A percentile compares a stretch with the other conserved stretches of the same genome.
Evolutionary conservation across 2,888 invertebrate species (phyloP).

Genomic region (Drosophila multiciliata): DNA sequence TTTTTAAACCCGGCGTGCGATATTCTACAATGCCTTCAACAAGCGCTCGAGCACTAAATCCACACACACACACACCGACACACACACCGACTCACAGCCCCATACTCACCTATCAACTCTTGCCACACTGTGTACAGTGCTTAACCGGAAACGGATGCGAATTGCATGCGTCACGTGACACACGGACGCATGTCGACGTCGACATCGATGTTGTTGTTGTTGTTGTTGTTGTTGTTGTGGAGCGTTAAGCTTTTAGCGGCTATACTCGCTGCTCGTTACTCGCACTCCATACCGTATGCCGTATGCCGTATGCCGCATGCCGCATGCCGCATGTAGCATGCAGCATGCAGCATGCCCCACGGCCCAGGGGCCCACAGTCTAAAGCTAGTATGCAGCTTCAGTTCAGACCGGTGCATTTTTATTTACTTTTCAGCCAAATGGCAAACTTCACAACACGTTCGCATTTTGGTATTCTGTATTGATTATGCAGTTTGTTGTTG

Average conservation of each 20-base stretch:
- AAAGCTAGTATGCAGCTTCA: conserved; percentile 21
- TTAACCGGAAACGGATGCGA: conserved; percentile 83
- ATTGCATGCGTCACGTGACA: conserved; percentile 83
- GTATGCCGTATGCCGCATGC: conserved; percentile 5
- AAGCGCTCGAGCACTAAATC: conserved; percentile 10
- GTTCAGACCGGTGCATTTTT: conserved; percentile 49
- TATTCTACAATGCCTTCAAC: conserved; percentile 18
- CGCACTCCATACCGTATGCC: conserved; percentile 14
- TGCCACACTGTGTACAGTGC: conserved; percentile 43
- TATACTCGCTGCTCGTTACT: conserved; percentile 44
- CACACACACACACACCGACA: neutral
- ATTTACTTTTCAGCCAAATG: conserved; percentile 68
- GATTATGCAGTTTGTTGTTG: conserved; percentile 78
- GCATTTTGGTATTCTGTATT: conserved; percentile 76
- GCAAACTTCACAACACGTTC: conserved; percentile 69
- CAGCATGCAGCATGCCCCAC: conserved; percentile 16
- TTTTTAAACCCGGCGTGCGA: conserved; percentile 67
- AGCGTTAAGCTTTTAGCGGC: conserved; percentile 75
- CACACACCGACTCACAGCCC: neutral
- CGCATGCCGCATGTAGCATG: conserved; percentile 12
- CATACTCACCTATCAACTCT: neutral
- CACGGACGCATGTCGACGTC: conserved; percentile 66
- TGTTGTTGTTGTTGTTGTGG: conserved; percentile 13
- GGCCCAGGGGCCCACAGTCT: neutral
- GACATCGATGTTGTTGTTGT: conserved; percentile 14